A percentile compares a stretch with the other conserved stretches of the same genome.
phyloP scores from a whole-genome alignment of 1,140 invertebrate species.

The Caenorhabditis briggsae region DNA sequence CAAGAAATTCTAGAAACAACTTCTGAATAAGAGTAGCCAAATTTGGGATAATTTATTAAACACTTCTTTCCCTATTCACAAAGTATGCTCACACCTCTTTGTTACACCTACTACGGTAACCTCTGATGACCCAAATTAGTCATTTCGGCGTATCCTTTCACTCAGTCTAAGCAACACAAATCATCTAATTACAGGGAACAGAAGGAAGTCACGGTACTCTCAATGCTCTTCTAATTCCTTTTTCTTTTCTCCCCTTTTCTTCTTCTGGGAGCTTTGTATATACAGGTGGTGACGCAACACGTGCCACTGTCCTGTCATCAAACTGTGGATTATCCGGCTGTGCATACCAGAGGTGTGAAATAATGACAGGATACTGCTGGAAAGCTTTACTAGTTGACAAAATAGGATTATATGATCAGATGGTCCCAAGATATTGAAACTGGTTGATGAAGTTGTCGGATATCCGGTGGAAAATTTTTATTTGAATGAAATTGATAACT shows the following conservation, averaged over 20 bases:
- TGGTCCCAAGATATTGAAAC: too few relatives aligned
- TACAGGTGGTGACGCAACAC: slow-evolving; percentile 49
- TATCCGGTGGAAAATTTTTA: too few relatives aligned
- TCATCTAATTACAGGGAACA: slow-evolving; percentile 23
- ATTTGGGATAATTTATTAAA: neutral
- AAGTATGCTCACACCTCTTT: neutral
- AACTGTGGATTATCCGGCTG: slow-evolving; percentile 51
- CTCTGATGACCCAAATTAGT: slow-evolving; percentile 38
- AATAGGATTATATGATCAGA: slow-evolving; percentile 10
- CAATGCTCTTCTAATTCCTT: neutral
- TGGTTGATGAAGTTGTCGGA: too few relatives aligned
- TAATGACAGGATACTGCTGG: slow-evolving; percentile 1
- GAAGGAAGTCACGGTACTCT: slow-evolving; percentile 39
- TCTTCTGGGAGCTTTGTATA: slow-evolving; percentile 46
- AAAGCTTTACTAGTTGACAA: neutral
- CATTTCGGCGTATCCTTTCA: slow-evolving; percentile 29
- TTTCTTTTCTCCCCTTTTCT: neutral
- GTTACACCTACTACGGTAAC: slow-evolving; percentile 28
- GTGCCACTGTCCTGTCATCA: slow-evolving; percentile 40
- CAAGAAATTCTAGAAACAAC: too few relatives aligned
- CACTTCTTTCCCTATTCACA: neutral
- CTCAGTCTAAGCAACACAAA: neutral
- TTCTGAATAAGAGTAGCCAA: too few relatives aligned
- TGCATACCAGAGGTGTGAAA: slow-evolving; percentile 44
- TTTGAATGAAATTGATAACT: too few relatives aligned